Evolutionary conservation across 2,888 invertebrate genomes (phyloP), one percentile per base, ranked within the genome.

Genomic region (Diploptera punctata): DNA sequence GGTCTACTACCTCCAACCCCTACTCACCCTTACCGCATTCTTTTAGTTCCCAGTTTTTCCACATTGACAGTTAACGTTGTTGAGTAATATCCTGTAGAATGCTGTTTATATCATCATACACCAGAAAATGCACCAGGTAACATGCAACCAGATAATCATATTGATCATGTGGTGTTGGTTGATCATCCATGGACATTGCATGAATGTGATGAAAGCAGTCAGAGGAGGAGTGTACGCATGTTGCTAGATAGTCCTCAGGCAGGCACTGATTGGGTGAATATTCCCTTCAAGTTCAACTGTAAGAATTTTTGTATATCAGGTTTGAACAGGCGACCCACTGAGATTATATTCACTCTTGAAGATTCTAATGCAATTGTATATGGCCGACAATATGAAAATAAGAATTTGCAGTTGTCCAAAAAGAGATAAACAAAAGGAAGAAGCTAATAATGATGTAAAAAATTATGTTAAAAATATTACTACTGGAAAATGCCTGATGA

Each of bases 351-450:
- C 21, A 57, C 57, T 13, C 57, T 57, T 1, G 57, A 57, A 29
- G 16, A 29, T 29, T 9, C 9, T n/a, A n/a, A n/a, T n/a, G n/a
- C n/a, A n/a, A n/a, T n/a, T n/a, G 60, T 69, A 7, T 44, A 43
- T 13, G 69, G 69, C 1, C 57, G 69, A 5, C 24, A n/a, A 1
- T 21, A 29, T 69, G 60, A 44, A 69, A 21, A 47, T 60, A 0
- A n/a, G 69, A 5, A 60, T 60, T n/a, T 69, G 69, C 31, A 69
- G 69, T 31, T 69, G 61, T 26, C 69, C 69, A 2, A 69, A 69
- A 19, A 26, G 69, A 13, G 69, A 69, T 31, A 69, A 47, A 47
- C 7, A 5, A 4, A 69, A 69, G 16, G 69, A 60, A 31, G 69
- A 69, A 38, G n/a, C n/a, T n/a, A n/a, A n/a, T n/a, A n/a, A n/a